phyloP scores from a whole-genome alignment of 2,797 vertebrate genomes.

The Coregonus suidteri region DNA sequence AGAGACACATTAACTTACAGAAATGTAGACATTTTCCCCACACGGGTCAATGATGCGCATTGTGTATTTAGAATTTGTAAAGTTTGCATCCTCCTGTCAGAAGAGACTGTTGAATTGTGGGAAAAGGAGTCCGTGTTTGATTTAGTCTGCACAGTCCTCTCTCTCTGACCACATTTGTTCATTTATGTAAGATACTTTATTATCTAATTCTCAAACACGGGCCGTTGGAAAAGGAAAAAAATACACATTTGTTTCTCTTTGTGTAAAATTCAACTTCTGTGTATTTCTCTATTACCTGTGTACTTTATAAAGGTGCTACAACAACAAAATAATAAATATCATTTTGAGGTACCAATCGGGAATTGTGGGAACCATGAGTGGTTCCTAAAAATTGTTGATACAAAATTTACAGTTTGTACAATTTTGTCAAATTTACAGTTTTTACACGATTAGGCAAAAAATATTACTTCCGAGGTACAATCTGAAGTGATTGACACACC shows the following conservation, averaged over 20 bases:
- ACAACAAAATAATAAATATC: constrained; percentile 84
- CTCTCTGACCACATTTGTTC: constrained; percentile 77
- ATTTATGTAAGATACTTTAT: constrained; percentile 95
- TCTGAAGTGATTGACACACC: constrained; percentile 88
- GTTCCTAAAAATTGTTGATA: constrained; percentile 85
- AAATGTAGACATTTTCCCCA: constrained; percentile 98
- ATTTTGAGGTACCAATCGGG: constrained; percentile 83
- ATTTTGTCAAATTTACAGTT: constrained; percentile 88
- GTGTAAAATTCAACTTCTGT: constrained; percentile 89
- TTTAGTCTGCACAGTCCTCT: constrained; percentile 90
- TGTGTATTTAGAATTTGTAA: constrained; percentile 93
- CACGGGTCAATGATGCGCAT: constrained; percentile 98
- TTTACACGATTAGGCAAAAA: constrained; percentile 83
- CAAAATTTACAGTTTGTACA: constrained; percentile 99
- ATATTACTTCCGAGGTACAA: constrained; percentile 83
- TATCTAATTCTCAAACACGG: constrained; percentile 69
- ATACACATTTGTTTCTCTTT: constrained; percentile 83
- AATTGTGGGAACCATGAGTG: constrained; percentile 59
- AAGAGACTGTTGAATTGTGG: constrained; percentile 80
- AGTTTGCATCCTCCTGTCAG: constrained; percentile 93
- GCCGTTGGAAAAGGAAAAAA: constrained; percentile 67
- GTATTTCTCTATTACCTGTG: constrained; percentile 98
- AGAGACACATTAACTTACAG: constrained; percentile 94
- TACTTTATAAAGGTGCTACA: constrained; percentile 99
- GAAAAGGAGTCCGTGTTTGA: constrained; percentile 91